phyloP scores from a whole-genome alignment of 2,113 vertebrate genomes.

The Lagopus muta region DNA sequence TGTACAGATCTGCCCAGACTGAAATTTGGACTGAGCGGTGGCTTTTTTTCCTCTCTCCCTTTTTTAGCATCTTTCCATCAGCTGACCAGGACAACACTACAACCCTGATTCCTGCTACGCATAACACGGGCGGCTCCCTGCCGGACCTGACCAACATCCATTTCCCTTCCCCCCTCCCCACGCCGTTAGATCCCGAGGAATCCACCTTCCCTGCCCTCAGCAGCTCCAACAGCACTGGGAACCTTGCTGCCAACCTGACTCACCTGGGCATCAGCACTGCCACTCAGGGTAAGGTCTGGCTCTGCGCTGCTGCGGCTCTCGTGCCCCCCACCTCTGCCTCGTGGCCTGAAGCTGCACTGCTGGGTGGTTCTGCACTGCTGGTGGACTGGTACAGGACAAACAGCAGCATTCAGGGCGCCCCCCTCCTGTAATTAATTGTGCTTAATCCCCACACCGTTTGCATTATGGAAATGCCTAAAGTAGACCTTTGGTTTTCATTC shows the following conservation, averaged over 20 bases:
- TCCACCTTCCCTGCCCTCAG: conserved; percentile 87
- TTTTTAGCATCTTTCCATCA: conserved; percentile 92
- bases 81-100: conserved; percentile 91
- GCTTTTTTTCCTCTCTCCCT: background rate
- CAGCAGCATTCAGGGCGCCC: background rate
- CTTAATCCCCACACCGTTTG: background rate
- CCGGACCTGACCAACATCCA: conserved; percentile 98
- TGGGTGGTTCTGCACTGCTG: fast-evolving
- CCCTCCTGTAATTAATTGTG: background rate
- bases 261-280: conserved; percentile 90
- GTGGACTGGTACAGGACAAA: background rate
- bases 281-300: conserved; percentile 82
- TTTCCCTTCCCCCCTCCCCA: conserved; percentile 95
- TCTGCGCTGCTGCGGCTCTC: fast-evolving
- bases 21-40: background rate
- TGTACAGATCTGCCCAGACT: background rate
- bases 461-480: background rate
- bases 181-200: conserved; percentile 94
- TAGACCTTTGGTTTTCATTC: background rate
- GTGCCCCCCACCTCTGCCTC: background rate
- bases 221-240: conserved; percentile 89
- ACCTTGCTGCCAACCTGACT: conserved; percentile 91
- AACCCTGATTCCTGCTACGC: conserved; percentile 87
- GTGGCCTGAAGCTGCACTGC: too few species aligned
- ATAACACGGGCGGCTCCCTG: conserved; percentile 95